Base-by-base conservation (phyloP, 2,797 vertebrate species). In the Megalops cyprinoides region DNA sequence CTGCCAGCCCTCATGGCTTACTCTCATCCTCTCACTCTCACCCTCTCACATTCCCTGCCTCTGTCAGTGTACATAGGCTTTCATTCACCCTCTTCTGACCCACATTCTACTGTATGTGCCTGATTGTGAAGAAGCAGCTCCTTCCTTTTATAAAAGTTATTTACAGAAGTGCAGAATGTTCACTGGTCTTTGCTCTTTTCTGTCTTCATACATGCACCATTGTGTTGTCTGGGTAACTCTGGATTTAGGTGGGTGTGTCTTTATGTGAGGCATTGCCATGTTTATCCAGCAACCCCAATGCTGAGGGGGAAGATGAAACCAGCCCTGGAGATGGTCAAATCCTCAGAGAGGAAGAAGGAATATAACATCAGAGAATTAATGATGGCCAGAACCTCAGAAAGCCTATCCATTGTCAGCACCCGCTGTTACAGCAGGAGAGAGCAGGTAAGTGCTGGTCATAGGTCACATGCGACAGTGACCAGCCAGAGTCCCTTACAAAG, bases 311-410 rank as follows among this genome's bases (percentile, higher is more conserved):
- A 91, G 88, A 78, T 84, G 84, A 97, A 95, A 85, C 88, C 90
- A 56, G 91, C 94, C 77, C 87, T 96, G 87, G 88, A 96, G 87
- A 93, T 95, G 90, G 88, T 86, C 37, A 91, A 77, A 62, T 94
- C 94, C 80, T 49, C 86, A 80, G 91, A 91, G 85, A 92, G 42
- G 75, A 86, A 85, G 78, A 84, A 49, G 31, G 83, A 85, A 58
- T 42, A 67, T 74, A 58, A 53, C 80, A 65, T 82, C 4, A 87
- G 74, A 85, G 85, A 88, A 18, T 78, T 78, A 49, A 87, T 77
- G 67, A 84, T 56, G 9, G 18, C 84, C 80, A 90, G 88, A 83
- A 86, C 82, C 46, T 78, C 81, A 74, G 75, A 65, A 31, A 79
- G 28, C 71, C 65, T 65, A 23, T 51, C 75, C 48, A 71, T 51